A percentile compares a stretch with the other conserved stretches of the same genome.
Conservation (phyloP, 2,888 invertebrate genomes). For the Tachystola acroxantha region DNA sequence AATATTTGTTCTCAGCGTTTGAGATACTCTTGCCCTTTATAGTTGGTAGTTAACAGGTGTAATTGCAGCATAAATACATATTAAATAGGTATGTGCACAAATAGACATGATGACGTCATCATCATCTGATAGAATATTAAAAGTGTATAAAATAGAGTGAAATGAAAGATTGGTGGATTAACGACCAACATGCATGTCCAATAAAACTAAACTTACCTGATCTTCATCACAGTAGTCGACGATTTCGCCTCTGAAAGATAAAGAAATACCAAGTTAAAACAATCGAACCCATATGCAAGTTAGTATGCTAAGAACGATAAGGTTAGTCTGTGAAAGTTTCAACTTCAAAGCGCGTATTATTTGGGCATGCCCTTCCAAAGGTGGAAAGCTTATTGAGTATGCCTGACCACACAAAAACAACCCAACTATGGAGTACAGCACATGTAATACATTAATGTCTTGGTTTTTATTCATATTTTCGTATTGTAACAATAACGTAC, state of each 20-base stretch:
- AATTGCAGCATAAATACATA: neutral
- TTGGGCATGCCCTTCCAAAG: slow-evolving; percentile 24
- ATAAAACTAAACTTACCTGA: slow-evolving; percentile 63
- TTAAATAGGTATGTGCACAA: neutral
- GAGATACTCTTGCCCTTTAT: slow-evolving; percentile 21
- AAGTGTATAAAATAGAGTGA: no score
- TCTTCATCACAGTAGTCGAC: slow-evolving; percentile 61
- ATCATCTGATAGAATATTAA: no score
- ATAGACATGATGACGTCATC: neutral
- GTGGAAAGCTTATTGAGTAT: slow-evolving; percentile 21
- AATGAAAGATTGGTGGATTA: no score
- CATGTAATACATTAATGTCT: slow-evolving; percentile 2
- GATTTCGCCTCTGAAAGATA: slow-evolving; percentile 63
- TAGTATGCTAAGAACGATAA: slow-evolving; percentile 3
- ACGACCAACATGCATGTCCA: no score
- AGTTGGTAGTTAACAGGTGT: neutral
- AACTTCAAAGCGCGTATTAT: slow-evolving; percentile 20
- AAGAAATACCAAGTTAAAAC: slow-evolving; percentile 8
- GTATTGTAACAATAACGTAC: slow-evolving; percentile 56
- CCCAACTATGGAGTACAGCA: slow-evolving; percentile 17
- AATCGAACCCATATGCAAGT: slow-evolving; percentile 3
- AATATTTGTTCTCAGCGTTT: slow-evolving; percentile 33
- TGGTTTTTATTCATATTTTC: no score
- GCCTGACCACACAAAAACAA: slow-evolving; percentile 9
- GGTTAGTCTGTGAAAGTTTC: slow-evolving; percentile 20